Evolutionary conservation across 2,797 vertebrate genomes (phyloP).

Genomic region (Buceros bicornis): DNA sequence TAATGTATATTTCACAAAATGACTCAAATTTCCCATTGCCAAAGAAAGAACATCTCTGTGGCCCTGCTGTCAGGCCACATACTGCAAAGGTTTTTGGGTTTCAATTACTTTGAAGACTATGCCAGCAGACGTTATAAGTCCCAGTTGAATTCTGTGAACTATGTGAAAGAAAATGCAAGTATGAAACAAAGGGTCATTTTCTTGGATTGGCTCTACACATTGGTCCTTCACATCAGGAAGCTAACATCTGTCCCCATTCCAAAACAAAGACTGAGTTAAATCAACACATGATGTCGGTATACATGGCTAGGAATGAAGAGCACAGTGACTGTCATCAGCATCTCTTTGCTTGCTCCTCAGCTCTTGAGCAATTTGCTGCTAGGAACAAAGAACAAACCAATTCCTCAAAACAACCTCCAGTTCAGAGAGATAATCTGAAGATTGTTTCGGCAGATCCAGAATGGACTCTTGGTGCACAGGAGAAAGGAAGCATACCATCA

Average conservation of each 20-base stretch:
- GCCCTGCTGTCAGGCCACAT: background rate
- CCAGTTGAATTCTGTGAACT: rapidly evolving
- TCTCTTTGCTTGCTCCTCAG: background rate
- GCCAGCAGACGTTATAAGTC: background rate
- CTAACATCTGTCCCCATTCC: background rate
- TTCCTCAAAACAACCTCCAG: background rate
- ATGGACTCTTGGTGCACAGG: background rate
- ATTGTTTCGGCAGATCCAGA: background rate
- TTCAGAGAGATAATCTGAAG: background rate
- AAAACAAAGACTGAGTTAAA: background rate
- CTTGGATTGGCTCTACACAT: background rate
- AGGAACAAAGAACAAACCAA: background rate
- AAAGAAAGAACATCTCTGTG: background rate
- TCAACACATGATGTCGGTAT: rapidly evolving
- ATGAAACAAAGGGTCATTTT: background rate
- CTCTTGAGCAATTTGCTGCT: background rate
- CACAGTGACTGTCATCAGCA: background rate
- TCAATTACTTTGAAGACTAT: background rate
- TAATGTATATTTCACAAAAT: background rate
- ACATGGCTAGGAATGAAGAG: background rate
- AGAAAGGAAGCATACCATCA: background rate
- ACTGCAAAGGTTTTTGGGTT: background rate
- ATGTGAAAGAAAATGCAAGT: background rate
- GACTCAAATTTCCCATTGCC: background rate
- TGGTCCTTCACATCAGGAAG: background rate